These are phyloP conservation scores for Penaeus monodon DNA, from an alignment of 2,888 invertebrate species.

Conservation along the genomic window DNA sequence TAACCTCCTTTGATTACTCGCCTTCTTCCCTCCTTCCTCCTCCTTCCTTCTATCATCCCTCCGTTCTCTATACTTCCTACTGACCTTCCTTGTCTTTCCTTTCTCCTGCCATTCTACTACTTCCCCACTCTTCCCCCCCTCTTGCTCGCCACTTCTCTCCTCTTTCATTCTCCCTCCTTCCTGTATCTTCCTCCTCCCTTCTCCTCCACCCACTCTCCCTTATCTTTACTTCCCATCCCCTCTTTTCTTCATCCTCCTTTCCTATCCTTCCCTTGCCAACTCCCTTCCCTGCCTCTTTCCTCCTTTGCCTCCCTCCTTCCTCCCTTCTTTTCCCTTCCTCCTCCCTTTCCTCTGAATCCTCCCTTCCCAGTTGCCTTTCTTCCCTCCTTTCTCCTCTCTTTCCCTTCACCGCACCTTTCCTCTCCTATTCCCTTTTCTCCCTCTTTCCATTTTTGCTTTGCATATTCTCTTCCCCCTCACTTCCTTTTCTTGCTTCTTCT, in stretches of 20 bases:
- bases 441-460: background rate
- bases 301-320: background rate
- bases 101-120: background rate
- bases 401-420: background rate
- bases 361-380: background rate
- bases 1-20: background rate
- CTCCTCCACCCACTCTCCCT: background rate
- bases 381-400: background rate
- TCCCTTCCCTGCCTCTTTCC: background rate
- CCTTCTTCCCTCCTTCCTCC: background rate
- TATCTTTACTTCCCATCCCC: constrained; percentile 1
- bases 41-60: background rate
- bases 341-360: background rate
- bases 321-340: no score
- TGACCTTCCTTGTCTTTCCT: background rate
- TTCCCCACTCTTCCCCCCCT: background rate
- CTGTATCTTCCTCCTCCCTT: background rate
- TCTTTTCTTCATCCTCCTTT: background rate
- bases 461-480: background rate
- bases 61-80: background rate
- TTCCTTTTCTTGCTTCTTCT: no score
- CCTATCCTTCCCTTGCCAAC: background rate
- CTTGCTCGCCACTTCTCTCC: background rate
- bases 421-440: background rate
- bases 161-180: background rate